Base-by-base conservation (phyloP, 2,797 vertebrate genomes). In the Sitta carolinensis region DNA sequence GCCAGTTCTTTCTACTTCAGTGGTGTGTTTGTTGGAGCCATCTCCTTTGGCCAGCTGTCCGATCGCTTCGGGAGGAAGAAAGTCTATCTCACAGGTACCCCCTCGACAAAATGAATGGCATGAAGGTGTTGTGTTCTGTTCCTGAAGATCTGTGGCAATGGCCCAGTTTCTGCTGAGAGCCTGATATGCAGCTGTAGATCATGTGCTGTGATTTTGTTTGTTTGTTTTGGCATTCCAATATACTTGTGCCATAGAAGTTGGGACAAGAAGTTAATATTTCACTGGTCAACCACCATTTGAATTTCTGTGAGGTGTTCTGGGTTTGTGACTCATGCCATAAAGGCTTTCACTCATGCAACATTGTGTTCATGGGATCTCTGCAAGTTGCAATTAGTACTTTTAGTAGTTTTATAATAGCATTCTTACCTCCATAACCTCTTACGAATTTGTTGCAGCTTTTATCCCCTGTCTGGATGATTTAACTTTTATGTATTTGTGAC, bases 1-100 rank as follows among this genome's bases (percentile, higher is more conserved):
- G 98, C 98, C 18, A 98, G 98, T 89, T 98, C 98, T 26, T 97
- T 96, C 80, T 98, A 98, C 97, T 98, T 98, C 94, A 97, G 97
- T 30, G 98, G 98, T 10, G 98, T 98, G 55, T 98, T 98, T 77
- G 89, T 98, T 72, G 98, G 98, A 34, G 98, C 98, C 15, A 97
- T 98, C 81, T 95, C 95, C 63, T 98, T 98, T 26, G 98, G 98
- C 12, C 98, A 98, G 67, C 97, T 98, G 47, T 98, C 98, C 0
- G 98, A 98, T 89, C 98, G 95, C 51, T 98, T 98, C 0, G 98
- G 98, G 51, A 98, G 98, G 90, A 98, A 98, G 73, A 98, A 97
- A 29, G 97, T 98, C 68, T 98, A 98, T 90, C 97, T 98, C 63
- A 96, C 97, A 97, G 98, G 98, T 98, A 97, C 96, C 30, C 63